These are phyloP conservation scores for Phodopus roborovskii DNA, from an alignment of 2,113 vertebrate species.

Conservation along the genomic window DNA sequence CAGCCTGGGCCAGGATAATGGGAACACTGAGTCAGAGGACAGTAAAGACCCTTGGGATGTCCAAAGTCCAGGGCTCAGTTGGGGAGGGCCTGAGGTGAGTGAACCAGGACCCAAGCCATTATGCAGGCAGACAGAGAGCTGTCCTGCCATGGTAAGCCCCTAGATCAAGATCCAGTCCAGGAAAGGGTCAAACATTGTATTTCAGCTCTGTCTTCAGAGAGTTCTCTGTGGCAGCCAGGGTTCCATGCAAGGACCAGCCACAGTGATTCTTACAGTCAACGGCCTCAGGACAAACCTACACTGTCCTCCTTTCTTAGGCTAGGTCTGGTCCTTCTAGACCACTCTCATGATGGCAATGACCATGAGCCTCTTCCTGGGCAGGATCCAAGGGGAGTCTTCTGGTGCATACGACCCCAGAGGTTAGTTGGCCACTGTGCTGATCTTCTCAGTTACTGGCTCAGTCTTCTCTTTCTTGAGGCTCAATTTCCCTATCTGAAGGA, in stretches of 20 bases:
- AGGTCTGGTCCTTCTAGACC: not conserved
- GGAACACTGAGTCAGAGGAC: not conserved
- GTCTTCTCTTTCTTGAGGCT: not conserved
- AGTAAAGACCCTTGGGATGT: not conserved
- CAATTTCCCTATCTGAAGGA: not conserved
- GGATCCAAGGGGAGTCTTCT: not conserved
- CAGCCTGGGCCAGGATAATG: not conserved
- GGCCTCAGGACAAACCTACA: not conserved
- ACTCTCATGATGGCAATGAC: not conserved
- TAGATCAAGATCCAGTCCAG: not conserved
- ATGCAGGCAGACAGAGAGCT: not conserved
- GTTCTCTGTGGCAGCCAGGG: not conserved
- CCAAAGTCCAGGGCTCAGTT: not conserved
- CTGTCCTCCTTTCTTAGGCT: not conserved
- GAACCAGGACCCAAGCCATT: not conserved
- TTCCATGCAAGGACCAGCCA: not conserved
- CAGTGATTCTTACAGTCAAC: not conserved
- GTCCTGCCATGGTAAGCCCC: not conserved
- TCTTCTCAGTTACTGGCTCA: too few species aligned
- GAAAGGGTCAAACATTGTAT: not conserved
- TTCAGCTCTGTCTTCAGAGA: not conserved
- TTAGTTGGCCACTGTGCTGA: accelerated
- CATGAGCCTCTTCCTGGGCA: not conserved
- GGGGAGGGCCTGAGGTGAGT: not conserved
- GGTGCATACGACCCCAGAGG: not conserved